Evolutionary conservation across 2,113 vertebrate genomes (phyloP), one percentile per base, ranked within the genome.

Genomic region (Varanus komodoensis): DNA sequence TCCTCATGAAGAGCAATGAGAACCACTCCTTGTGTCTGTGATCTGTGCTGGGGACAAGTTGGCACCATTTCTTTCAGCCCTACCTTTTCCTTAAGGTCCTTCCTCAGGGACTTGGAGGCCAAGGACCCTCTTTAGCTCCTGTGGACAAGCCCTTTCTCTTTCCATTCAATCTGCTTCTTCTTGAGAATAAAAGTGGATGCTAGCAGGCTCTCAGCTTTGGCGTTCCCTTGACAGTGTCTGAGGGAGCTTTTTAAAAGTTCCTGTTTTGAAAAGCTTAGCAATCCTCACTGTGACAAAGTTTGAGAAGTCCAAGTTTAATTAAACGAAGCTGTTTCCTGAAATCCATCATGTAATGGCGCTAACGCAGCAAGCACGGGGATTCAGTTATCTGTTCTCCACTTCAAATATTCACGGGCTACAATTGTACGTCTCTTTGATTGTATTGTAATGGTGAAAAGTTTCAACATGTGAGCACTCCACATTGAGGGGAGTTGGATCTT

Each of bases 221-320:
- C 52, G 69, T 75, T 61, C 17, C 52, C 17, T 89, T 89, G 29
- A 54, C 82, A 9, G 52, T 84, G 75, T 85, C 38, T 93, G 80
- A 73, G 1, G 29, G 44, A 79, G 32, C 61, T 34, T 73, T 79
- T 73, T 9, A 48, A 64, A 81, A 78, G 12, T 79, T 77, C 69
- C 27, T 21, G 74, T 87, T 61, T 14, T 48, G 29, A 75, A 89
- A 48, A 57, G 15, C 84, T 87, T 80, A 34, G 15, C 73, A 3
- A 52, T 73, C 14, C 73, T 67, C 29, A 81, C 4, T 23, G 78
- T 79, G 68, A 84, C 19, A 84, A 79, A 85, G 83, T 85, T 89
- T 90, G 89, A 91, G 78, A 91, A 91, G 68, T 61, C 82, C 8
- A 64, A 27, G 25, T 64, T 88, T 87, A 93, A 44, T 86, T 15